Evolutionary conservation across 2,888 invertebrate genomes (phyloP).

Genomic region (Saturnia pavonia): DNA sequence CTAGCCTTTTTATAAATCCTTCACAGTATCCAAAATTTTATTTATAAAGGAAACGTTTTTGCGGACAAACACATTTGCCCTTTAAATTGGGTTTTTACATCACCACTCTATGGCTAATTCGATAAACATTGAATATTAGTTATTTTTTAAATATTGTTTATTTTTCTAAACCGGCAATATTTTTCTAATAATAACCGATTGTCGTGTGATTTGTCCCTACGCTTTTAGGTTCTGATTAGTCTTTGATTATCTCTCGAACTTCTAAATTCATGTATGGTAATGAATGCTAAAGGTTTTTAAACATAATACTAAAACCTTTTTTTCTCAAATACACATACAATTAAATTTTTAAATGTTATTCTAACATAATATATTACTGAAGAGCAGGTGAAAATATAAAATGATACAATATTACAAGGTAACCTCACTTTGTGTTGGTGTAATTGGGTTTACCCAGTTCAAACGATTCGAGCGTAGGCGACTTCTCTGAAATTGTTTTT

Average conservation of each 20-base stretch:
- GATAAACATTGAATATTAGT: not conserved
- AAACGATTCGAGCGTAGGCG: conserved; percentile 7
- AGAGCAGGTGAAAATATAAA: not conserved
- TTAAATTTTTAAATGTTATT: not conserved
- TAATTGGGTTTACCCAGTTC: conserved; percentile 12
- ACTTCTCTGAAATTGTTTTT: conserved; percentile 8
- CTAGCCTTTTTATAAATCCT: no score
- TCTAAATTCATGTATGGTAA: not conserved
- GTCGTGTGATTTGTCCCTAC: not conserved
- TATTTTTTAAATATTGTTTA: not conserved
- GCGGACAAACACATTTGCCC: no score
- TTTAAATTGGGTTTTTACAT: no score
- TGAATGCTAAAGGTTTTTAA: not conserved
- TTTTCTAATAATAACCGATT: not conserved
- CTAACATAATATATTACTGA: not conserved
- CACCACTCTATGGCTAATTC: no score
- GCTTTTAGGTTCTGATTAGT: not conserved
- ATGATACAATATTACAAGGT: not conserved
- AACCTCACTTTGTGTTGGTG: not conserved
- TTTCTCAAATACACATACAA: not conserved
- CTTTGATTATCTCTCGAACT: not conserved
- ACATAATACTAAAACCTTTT: not conserved
- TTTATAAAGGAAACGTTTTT: no score
- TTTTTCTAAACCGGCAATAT: not conserved
- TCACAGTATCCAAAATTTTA: no score